Base-by-base conservation (phyloP, 1,140 invertebrate species). In the Linepithema humile region DNA sequence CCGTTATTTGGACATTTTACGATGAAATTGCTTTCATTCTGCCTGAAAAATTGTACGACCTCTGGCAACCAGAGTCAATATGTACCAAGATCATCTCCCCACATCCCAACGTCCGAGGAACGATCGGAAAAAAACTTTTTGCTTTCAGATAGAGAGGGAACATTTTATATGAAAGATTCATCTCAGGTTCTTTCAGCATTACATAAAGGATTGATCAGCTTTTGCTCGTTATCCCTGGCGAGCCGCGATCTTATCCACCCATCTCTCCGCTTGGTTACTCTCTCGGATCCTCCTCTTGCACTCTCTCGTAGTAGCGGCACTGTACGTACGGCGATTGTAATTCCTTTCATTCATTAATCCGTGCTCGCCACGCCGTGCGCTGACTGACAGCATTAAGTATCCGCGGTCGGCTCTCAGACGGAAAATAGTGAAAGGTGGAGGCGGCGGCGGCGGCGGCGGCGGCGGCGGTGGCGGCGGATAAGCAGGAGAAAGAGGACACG, bases 301-400 rank as follows among this genome's bases (percentile, higher is more conserved):
- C 35, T n/a, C 62, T n/a, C 53, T 55, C 57, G 57, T 75, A 62
- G 40, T 75, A 75, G 29, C n/a, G 10, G n/a, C 35, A 15, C n/a
- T n/a, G 65, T 60, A 38, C 53, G 53, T 64, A 62, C 23, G 43
- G 43, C 82, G 72, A 62, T 86, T 78, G 53, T 62, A 73, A 85
- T 78, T 82, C 73, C 75, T 78, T 86, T 78, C 86, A 86, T 87
- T 88, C 87, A 88, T 88, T 88, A 88, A 88, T 82, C 77, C 62
- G 64, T 53, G 64, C 69, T 82, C 48, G 82, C 69, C 73, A 65
- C 72, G 77, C 32, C 50, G 57, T 80, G 45, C 60, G 84, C 60
- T 85, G 67, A 80, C 86, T 88, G 86, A 72, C 82, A 86, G 74
- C 78, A 77, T 80, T 80, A 88, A 85, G 60, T 75, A 88, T 50